Percentiles rank a stretch among this genome's conserved stretches.
These are phyloP conservation scores for Megathymus violae DNA, from an alignment of 1,140 invertebrate genomes.

Conservation along the genomic window DNA sequence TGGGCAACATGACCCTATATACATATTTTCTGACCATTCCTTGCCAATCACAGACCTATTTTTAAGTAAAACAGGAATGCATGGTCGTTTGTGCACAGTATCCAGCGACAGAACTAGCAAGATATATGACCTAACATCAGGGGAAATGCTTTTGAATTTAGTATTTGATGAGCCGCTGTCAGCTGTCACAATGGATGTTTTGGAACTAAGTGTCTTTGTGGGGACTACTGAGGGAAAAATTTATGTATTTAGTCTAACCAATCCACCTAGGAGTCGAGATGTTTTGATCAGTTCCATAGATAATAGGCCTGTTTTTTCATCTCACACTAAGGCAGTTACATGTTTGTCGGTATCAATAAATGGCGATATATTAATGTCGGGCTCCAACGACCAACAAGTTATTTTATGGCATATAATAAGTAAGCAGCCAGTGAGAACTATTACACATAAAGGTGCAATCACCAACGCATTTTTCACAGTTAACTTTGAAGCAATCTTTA, in stretches of 20 bases:
- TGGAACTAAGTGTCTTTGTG: constrained; percentile 89
- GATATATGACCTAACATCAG: constrained; percentile 90
- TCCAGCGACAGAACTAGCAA: constrained; percentile 93
- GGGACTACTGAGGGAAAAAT: constrained; percentile 89
- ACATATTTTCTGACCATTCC: constrained; percentile 90
- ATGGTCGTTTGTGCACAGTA: constrained; percentile 88
- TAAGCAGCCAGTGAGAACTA: constrained; percentile 87
- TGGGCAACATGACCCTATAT: constrained; percentile 86
- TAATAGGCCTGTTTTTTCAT: constrained; percentile 80
- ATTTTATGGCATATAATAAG: constrained; percentile 92
- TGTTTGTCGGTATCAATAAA: constrained; percentile 89
- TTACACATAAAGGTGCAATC: constrained; percentile 89
- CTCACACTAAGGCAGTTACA: constrained; percentile 88
- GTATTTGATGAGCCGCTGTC: constrained; percentile 89
- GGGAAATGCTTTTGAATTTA: constrained; percentile 88
- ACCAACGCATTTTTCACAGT: constrained; percentile 87
- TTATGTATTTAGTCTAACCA: constrained; percentile 86
- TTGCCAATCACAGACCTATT: constrained; percentile 90
- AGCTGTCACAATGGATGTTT: constrained; percentile 87
- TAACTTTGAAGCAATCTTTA: constrained; percentile 64
- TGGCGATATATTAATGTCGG: constrained; percentile 88
- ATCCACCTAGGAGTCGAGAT: constrained; percentile 87
- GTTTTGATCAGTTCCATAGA: constrained; percentile 85
- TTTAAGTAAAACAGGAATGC: constrained; percentile 86
- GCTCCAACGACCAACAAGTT: constrained; percentile 88